Evolutionary conservation across 2,888 invertebrate species (phyloP), one percentile per base, ranked within the genome.

Genomic region (Pachliopta kotzebuea): DNA sequence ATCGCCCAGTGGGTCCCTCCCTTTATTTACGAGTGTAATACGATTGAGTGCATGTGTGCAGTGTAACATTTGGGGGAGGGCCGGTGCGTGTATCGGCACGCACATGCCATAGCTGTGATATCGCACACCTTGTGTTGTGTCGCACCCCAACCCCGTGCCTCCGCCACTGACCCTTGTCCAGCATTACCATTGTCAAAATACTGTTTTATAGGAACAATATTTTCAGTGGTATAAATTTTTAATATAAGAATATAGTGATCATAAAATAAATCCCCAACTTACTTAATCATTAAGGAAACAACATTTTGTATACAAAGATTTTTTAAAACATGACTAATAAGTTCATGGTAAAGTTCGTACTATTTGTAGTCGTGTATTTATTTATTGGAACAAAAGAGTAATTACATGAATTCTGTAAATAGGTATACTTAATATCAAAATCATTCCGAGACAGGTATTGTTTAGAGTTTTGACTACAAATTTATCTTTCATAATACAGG

Each of bases 121-220:
- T 81, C 84, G 84, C 74, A 89, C 91, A 90, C 90, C 91, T 90
- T 90, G 90, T 88, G 85, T 90, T 90, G 89, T 88, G 85, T 79
- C 69, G 81, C 53, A 60, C 61, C 63, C 81, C 86, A 86, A 86
- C 83, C 77, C 70, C 79, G 81, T 77, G 77, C 74, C 77, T 79
- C 79, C 83, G 85, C 74, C 77, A 79, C 79, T 83, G 85, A 86
- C 88, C 89, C 88, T 76, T 77, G 74, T 75, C 76, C 57, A 56
- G 67, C 70, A 69, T 72, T 73, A 73, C 71, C 70, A 71, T 71
- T 73, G 72, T 73, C 66, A 69, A 70, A 70, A 68, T 71, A 69
- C 70, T 67, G 60, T 69, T 65, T 70, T 71, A 70, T 72, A 70
- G 71, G 70, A 75, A 75, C 73, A 70, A 66, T 49, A 26, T 18